Evolutionary conservation across 1,140 invertebrate genomes (phyloP).

Genomic region (Drosophila kohkoa): DNA sequence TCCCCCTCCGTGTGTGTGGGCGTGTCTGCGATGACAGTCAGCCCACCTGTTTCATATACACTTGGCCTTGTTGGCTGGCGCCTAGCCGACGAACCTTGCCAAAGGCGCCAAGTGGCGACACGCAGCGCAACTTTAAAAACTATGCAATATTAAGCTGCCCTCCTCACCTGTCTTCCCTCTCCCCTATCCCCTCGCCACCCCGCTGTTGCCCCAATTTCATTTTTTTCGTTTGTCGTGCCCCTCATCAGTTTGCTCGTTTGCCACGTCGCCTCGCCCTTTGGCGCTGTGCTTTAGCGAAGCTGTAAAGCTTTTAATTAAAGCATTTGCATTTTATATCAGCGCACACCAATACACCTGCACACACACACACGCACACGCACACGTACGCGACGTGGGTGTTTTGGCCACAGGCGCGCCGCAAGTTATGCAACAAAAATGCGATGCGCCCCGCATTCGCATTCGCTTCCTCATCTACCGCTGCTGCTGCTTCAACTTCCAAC

Average conservation of each 20-base stretch:
- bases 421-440: slow-evolving; percentile 74
- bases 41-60: slow-evolving; percentile 15
- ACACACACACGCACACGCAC: slow-evolving; percentile 7
- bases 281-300: slow-evolving; percentile 59
- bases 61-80: slow-evolving; percentile 7
- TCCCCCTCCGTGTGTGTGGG: neutral
- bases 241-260: neutral
- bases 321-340: slow-evolving; percentile 79
- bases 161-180: neutral
- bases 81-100: slow-evolving; percentile 12
- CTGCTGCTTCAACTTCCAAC: neutral
- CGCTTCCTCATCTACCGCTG: too few species aligned
- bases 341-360: neutral
- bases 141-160: slow-evolving; percentile 46
- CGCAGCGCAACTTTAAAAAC: slow-evolving; percentile 52
- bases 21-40: slow-evolving; percentile 3
- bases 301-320: slow-evolving; percentile 82
- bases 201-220: neutral
- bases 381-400: slow-evolving; percentile 56
- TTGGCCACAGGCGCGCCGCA: slow-evolving; percentile 68
- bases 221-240: neutral
- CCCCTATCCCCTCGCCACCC: neutral
- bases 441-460: neutral
- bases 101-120: slow-evolving; percentile 13
- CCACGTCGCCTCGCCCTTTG: slow-evolving; percentile 18